Conservation (phyloP, 2,113 vertebrate species). For the Meleagris gallopavo region DNA sequence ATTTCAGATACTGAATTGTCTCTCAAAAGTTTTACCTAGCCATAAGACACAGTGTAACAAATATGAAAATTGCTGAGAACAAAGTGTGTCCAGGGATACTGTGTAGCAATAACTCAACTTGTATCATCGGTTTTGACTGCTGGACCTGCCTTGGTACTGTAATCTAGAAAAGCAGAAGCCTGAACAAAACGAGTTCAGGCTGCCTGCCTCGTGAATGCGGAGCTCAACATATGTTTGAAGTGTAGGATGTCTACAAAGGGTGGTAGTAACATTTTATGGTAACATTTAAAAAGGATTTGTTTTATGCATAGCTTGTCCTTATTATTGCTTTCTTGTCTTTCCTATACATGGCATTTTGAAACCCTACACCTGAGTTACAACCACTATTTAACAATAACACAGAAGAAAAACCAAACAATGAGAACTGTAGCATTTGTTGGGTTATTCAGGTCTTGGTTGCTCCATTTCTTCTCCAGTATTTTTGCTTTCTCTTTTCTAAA, state of each 20-base stretch:
- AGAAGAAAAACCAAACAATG: neutral
- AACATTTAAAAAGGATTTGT: neutral
- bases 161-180: neutral
- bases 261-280: neutral
- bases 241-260: neutral
- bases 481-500: neutral
- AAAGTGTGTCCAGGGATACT: constrained; percentile 39
- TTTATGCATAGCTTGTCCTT: neutral
- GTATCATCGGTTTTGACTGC: neutral
- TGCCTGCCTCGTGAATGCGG: neutral
- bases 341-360: neutral
- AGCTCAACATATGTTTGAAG: neutral
- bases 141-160: neutral
- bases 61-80: constrained; percentile 7
- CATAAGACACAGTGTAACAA: neutral
- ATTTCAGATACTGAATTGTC: constrained; percentile 23
- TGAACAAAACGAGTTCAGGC: neutral
- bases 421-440: neutral
- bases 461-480: neutral
- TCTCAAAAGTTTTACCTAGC: constrained; percentile 36
- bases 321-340: neutral
- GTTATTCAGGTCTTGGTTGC: neutral
- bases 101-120: constrained; percentile 57
- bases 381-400: neutral
- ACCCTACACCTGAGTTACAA: neutral